Evolutionary conservation across 2,113 vertebrate genomes (phyloP).

Genomic region (Mohoua ochrocephala): DNA sequence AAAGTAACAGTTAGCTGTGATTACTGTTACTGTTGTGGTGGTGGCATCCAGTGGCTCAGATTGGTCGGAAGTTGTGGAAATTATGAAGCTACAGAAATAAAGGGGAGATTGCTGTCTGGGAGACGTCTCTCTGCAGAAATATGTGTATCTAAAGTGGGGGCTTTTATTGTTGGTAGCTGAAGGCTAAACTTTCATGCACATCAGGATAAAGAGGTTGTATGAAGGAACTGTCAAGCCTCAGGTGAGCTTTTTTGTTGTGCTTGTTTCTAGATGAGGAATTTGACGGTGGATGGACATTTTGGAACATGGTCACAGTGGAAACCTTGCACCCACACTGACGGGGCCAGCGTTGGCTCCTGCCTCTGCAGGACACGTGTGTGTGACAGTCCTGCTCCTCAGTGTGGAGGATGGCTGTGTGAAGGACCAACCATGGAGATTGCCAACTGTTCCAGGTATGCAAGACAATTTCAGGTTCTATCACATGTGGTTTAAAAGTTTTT

Average conservation of each 20-base stretch:
- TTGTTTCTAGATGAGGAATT: constrained; percentile 82
- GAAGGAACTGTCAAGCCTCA: not conserved
- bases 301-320: constrained; percentile 87
- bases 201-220: not conserved
- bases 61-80: not conserved
- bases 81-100: not conserved
- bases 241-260: not conserved
- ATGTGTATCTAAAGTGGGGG: no score
- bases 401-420: constrained; percentile 87
- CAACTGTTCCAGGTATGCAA: constrained; percentile 90
- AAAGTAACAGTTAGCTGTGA: not conserved
- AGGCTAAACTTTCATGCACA: not conserved
- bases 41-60: not conserved
- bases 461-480: not conserved
- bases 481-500: not conserved
- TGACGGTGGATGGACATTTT: constrained; percentile 89
- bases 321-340: constrained; percentile 83
- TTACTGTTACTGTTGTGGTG: not conserved
- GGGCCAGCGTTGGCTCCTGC: constrained; percentile 80
- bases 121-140: not conserved
- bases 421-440: constrained; percentile 89
- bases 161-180: not conserved
- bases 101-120: not conserved
- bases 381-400: constrained; percentile 86
- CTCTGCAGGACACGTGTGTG: constrained; percentile 88